Conservation (phyloP, 2,797 vertebrate genomes). For the Silurus lanzhouensis region DNA sequence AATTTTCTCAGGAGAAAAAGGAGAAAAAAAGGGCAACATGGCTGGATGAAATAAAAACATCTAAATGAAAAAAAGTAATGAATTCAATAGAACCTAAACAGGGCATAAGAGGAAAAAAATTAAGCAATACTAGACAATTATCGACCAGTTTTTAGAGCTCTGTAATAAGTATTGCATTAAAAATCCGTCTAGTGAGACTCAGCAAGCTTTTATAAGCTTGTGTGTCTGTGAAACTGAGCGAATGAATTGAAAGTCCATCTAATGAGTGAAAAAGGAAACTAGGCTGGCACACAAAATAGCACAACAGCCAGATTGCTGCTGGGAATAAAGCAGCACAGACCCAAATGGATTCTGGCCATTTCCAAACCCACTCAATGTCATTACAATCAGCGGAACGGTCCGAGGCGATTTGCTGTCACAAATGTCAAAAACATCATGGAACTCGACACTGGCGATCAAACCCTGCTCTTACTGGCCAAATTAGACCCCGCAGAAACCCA, state of each 20-base stretch:
- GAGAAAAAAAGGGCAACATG: background rate
- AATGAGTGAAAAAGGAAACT: conserved; percentile 2
- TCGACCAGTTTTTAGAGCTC: background rate
- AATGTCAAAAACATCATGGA: conserved; percentile 42
- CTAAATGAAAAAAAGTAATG: background rate
- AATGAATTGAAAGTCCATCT: background rate
- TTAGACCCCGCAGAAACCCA: background rate
- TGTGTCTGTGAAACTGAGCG: background rate
- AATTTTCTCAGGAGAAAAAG: background rate
- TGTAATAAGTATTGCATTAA: background rate
- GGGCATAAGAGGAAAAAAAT: background rate
- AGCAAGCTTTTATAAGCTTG: background rate
- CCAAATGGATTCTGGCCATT: conserved; percentile 38
- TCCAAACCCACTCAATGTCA: conserved; percentile 28
- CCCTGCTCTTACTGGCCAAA: conserved; percentile 18
- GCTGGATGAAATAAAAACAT: background rate
- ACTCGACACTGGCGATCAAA: conserved; percentile 42
- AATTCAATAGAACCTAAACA: background rate
- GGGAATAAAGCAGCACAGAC: conserved; percentile 17
- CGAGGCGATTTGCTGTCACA: background rate
- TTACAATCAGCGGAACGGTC: conserved; percentile 21
- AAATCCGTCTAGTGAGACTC: too few species aligned
- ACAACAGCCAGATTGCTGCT: background rate
- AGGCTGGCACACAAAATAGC: background rate
- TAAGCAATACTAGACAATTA: background rate